A percentile compares a stretch with the other conserved stretches of the same genome.
Evolutionary conservation across 2,888 invertebrate genomes (phyloP).

Genomic region (Magallana nippona): DNA sequence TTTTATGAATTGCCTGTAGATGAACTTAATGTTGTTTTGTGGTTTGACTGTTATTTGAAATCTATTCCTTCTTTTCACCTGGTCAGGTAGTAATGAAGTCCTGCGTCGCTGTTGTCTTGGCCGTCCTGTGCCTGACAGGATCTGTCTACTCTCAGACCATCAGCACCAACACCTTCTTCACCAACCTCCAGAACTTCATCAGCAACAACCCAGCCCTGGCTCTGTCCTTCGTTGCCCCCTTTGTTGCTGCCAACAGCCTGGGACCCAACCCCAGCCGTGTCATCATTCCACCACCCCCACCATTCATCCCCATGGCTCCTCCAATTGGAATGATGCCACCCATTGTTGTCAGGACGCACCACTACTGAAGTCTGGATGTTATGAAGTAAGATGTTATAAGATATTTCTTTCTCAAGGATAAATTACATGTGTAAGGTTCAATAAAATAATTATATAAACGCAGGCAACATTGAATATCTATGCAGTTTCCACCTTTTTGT

Average conservation of each 20-base stretch:
- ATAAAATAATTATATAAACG: not conserved
- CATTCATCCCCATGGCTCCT: not conserved
- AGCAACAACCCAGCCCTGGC: not conserved
- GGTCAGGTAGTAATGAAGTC: not conserved
- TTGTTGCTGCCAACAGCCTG: constrained; percentile 15
- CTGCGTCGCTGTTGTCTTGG: not conserved
- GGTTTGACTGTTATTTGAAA: too few species aligned
- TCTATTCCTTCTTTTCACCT: not conserved
- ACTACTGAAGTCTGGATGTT: not conserved
- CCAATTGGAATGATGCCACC: constrained; percentile 5
- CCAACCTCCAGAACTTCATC: not conserved
- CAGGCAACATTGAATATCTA: too few species aligned
- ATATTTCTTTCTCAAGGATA: not conserved
- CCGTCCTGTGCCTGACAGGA: constrained; percentile 13
- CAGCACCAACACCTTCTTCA: not conserved
- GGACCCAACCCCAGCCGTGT: constrained; percentile 18
- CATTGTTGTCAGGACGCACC: not conserved
- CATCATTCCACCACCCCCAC: constrained; percentile 1
- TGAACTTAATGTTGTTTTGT: too few species aligned
- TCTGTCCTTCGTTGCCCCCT: constrained; percentile 10
- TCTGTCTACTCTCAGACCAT: constrained; percentile 11
- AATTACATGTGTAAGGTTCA: not conserved
- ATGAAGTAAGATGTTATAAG: not conserved
- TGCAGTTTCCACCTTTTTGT: too few species aligned
- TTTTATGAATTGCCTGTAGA: too few species aligned